Evolutionary conservation across 2,113 vertebrate genomes (phyloP).

Genomic region (Ceuthmochares aereus): DNA sequence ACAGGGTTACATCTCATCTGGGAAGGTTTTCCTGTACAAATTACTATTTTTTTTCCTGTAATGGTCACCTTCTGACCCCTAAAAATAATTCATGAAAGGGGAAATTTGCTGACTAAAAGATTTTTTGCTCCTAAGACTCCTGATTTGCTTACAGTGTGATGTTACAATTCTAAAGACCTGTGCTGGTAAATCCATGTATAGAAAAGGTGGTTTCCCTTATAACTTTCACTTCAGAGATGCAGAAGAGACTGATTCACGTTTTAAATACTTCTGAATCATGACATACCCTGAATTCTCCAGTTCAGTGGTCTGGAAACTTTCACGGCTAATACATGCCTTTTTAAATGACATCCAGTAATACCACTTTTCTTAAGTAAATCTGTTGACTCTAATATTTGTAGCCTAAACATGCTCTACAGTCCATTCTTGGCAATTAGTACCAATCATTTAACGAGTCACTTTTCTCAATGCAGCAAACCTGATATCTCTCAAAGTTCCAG

Average conservation of each 20-base stretch:
- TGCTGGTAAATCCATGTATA: not conserved
- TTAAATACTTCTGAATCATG: not conserved
- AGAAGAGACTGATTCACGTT: not conserved
- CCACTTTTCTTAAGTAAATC: not conserved
- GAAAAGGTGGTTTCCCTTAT: not conserved
- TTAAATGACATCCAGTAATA: not conserved
- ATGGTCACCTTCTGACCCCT: not conserved
- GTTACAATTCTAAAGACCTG: not conserved
- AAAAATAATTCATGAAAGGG: conserved; percentile 4
- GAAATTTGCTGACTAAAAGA: conserved; percentile 1
- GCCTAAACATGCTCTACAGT: not conserved
- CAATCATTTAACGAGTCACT: not conserved
- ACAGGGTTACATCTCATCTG: conserved; percentile 35
- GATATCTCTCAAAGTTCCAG: not conserved
- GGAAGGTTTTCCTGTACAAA: conserved; percentile 46
- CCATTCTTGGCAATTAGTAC: not conserved
- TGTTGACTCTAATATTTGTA: not conserved
- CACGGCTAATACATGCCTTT: not conserved
- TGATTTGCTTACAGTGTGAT: not conserved
- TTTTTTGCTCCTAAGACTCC: not conserved
- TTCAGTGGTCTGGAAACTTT: not conserved
- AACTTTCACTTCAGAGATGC: not conserved
- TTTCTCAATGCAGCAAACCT: not conserved
- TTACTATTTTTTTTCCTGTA: conserved; percentile 2
- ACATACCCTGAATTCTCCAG: not conserved